Evolutionary conservation across 2,888 invertebrate species (phyloP), one percentile per base, ranked within the genome.

Genomic region (Athalia circularis): DNA sequence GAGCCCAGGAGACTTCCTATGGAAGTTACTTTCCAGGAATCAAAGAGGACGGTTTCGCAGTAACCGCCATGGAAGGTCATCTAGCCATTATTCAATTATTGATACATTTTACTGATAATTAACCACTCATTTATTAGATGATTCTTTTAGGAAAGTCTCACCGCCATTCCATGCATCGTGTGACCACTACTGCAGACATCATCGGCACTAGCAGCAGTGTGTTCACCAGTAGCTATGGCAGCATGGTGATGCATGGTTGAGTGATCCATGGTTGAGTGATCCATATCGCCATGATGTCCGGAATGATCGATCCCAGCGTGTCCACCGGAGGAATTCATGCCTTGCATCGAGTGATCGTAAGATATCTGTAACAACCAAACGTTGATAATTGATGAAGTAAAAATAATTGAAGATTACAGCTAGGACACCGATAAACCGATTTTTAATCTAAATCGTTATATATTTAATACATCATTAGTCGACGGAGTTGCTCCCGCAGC

Each of bases 11-110:
- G 93, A 79, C 96, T 96, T 65, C 95, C 94, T 77, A 94, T 89
- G 29, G 95, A 94, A 54, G 93, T 92, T 77, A 96, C 94, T 85
- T 93, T 93, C 97, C 97, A 97, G 90, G 94, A 94, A 78, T 95
- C 93, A 89, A 97, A 97, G 4, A 97, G 92, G 79, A 97, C 95
- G 3, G 93, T 94, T 90, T 95, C 96, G 81, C 93, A 92, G 84
- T 92, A 94, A 9, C 96, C 96, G 85, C 95, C 95, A 88, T 97
- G 96, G 90, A 97, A 97, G 93, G 94, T 91, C 91, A 95, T 95
- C 90, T 88, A 13, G 3, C 13, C n/a, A 45, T 29, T 4, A 74
- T 5, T 48, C 47, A 48, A 11, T 5, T 7, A 15, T 29, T 8
- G 5, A 9, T 67, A 9, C 11, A 52, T 52, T 8, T 65, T 9